These are phyloP conservation scores for Drosophila jambulina DNA, from an alignment of 1,140 invertebrate species.

Conservation along the genomic window DNA sequence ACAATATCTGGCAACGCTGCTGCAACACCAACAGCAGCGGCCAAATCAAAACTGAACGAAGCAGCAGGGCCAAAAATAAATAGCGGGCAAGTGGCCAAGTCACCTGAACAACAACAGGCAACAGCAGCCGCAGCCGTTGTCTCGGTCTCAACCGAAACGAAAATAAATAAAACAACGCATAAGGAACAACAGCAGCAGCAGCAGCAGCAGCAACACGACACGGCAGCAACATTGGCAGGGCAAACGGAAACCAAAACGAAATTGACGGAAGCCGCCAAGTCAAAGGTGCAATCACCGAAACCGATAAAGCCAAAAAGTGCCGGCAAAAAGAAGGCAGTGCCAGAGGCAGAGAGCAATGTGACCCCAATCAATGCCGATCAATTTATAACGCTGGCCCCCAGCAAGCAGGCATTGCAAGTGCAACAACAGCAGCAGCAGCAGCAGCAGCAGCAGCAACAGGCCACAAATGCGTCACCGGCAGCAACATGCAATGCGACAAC, in stretches of 20 bases:
- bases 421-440: slow-evolving; percentile 33
- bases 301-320: slow-evolving; percentile 63
- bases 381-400: slow-evolving; percentile 80
- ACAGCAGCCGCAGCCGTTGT: slow-evolving; percentile 35
- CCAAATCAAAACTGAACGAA: slow-evolving; percentile 53
- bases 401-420: slow-evolving; percentile 56
- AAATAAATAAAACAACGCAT: slow-evolving; percentile 80
- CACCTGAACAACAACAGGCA: slow-evolving; percentile 84
- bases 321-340: slow-evolving; percentile 62
- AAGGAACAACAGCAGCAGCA: slow-evolving; percentile 67
- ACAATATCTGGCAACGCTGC: slow-evolving; percentile 51
- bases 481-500: slow-evolving; percentile 27
- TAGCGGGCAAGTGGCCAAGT: slow-evolving; percentile 82
- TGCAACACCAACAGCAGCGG: slow-evolving; percentile 44
- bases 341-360: slow-evolving; percentile 70
- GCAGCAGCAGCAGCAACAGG: slow-evolving; percentile 34
- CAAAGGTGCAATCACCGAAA: slow-evolving; percentile 74
- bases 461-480: slow-evolving; percentile 59
- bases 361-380: slow-evolving; percentile 85
- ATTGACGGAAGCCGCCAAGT: slow-evolving; percentile 72
- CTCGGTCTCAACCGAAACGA: slow-evolving; percentile 36
- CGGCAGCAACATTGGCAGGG: slow-evolving; percentile 51
- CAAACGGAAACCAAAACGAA: slow-evolving; percentile 79
- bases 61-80: slow-evolving; percentile 81
- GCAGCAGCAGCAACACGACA: slow-evolving; percentile 45